Percentiles rank a stretch among this genome's conserved stretches.
phyloP scores from a whole-genome alignment of 2,113 vertebrate species.

The Corythoichthys haematopterus region DNA sequence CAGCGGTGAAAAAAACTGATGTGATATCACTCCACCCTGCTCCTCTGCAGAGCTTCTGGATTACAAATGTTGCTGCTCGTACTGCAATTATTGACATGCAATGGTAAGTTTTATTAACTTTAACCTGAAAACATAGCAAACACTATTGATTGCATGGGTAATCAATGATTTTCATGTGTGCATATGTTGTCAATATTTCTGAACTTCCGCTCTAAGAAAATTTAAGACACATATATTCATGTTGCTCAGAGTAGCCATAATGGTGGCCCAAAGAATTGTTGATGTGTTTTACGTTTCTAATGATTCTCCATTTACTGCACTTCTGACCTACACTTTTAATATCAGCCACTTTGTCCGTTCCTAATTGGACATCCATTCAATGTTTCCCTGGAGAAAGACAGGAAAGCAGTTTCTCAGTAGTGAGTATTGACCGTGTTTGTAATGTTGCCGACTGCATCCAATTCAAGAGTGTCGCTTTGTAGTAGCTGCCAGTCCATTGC shows the following conservation, averaged over 20 bases:
- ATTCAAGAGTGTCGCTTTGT: conserved; percentile 41
- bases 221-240: not conserved
- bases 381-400: conserved; percentile 37
- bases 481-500: conserved; percentile 20
- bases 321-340: not conserved
- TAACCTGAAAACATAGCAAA: too few relatives aligned
- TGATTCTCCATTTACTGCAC: not conserved
- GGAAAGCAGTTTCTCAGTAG: conserved; percentile 52
- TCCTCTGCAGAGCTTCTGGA: too few relatives aligned
- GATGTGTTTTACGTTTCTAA: not conserved
- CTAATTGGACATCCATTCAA: conserved; percentile 36
- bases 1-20: too few relatives aligned
- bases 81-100: too few relatives aligned
- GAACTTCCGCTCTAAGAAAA: not conserved
- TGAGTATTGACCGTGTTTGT: conserved; percentile 47
- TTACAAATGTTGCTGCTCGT: too few relatives aligned
- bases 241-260: not conserved
- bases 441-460: conserved; percentile 53
- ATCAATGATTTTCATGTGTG: too few relatives aligned
- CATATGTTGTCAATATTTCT: too few relatives aligned
- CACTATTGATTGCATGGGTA: too few relatives aligned
- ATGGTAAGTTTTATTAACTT: too few relatives aligned
- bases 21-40: too few relatives aligned
- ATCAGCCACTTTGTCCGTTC: conserved; percentile 15
- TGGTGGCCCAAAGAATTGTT: not conserved